Evolutionary conservation across 1,140 invertebrate genomes (phyloP).

Genomic region (Archegozetes longisetosus): DNA sequence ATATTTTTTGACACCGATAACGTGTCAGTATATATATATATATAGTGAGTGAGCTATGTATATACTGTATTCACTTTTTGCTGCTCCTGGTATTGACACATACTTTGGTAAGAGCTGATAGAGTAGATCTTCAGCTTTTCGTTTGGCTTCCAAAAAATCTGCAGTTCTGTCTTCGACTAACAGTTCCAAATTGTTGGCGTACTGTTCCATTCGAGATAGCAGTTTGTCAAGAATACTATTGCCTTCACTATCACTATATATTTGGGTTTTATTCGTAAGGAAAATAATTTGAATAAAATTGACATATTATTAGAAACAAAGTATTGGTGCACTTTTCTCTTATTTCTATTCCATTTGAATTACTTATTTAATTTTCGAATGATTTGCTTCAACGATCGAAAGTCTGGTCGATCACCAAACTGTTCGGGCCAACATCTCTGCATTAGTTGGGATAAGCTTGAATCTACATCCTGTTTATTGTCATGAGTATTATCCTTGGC

Average conservation of each 20-base stretch:
- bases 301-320: too few relatives aligned
- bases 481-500: too few relatives aligned
- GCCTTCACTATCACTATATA: too few relatives aligned
- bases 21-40: too few relatives aligned
- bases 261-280: too few relatives aligned
- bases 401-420: conserved; percentile 5
- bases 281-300: too few relatives aligned
- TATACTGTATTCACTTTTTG: too few relatives aligned
- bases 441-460: too few relatives aligned
- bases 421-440: conserved; percentile 5
- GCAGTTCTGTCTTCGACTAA: conserved; percentile 74
- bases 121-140: conserved; percentile 79
- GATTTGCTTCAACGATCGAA: conserved; percentile 1
- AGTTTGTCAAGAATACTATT: conserved; percentile 60
- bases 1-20: neutral
- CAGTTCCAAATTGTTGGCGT: conserved; percentile 86
- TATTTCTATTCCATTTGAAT: too few relatives aligned
- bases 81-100: neutral
- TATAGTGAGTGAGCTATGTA: too few relatives aligned
- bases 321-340: too few relatives aligned
- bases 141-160: conserved; percentile 73
- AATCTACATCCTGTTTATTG: too few relatives aligned
- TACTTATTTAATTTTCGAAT: conserved; percentile 8
- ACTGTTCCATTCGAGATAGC: conserved; percentile 88
- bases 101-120: conserved; percentile 75